Base-by-base conservation (phyloP, 1,140 invertebrate species). In the Calephelis virginiensis region DNA sequence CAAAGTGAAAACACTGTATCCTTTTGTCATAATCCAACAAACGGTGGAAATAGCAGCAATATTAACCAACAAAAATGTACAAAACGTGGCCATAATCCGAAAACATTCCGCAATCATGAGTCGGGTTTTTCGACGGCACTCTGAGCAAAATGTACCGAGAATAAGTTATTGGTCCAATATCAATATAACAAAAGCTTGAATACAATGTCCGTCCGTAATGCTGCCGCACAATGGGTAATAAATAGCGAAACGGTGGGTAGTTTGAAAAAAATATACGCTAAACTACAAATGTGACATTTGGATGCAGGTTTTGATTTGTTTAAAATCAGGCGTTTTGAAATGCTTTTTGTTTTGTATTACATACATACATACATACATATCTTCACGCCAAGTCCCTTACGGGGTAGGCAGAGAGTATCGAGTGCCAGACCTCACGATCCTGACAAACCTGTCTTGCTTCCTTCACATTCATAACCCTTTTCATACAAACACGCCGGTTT, bases 101-200 rank as follows among this genome's bases (percentile, higher is more conserved):
- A 53, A 53, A 53, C 9, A 53, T 53, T 28, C 12, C 53, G 53
- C 53, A 56, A 56, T 56, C 53, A 56, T 56, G 53, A 56, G 53
- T 56, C 53, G 53, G 11, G 53, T 56, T 56, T 56, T 56, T 46
- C 14, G 61, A 6, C 40, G 60, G 40, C 63, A 64, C 48, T 48
- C 46, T n/a, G 28, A 56, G 14, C 28, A 70, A 69, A 74, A 47
- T 65, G 28, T 64, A 50, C 72, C 13, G 48, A 38, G 66, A 70
- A 67, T 76, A 73, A 77, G 76, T 83, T 83, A 83, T 83, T 81
- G 76, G 74, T 61, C 67, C 75, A 80, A 83, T 83, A 83, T 74
- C 68, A 69, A 68, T 68, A 69, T 71, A 77, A 80, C 78, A 79
- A 82, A 73, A 68, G 76, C 64, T 63, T 14, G 64, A 65, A 70